phyloP scores from a whole-genome alignment of 2,797 vertebrate species.

The Phoeniculus purpureus region DNA sequence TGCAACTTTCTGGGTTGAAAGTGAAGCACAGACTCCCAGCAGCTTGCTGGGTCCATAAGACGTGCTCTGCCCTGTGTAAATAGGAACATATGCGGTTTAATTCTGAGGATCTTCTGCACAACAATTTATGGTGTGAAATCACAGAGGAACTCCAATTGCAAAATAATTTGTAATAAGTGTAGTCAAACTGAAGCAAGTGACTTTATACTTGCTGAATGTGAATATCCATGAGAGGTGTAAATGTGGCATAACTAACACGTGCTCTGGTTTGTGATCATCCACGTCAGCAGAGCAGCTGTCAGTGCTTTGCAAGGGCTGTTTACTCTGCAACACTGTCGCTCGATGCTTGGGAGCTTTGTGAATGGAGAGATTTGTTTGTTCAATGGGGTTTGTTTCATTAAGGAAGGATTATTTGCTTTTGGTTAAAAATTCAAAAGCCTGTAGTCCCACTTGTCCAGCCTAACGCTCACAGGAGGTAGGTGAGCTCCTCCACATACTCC shows the following conservation, averaged over 20 bases:
- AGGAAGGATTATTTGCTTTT: background rate
- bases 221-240: background rate
- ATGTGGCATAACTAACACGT: background rate
- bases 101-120: background rate
- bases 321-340: background rate
- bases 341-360: background rate
- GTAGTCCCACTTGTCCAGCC: background rate
- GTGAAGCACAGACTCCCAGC: background rate
- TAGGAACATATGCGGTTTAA: background rate
- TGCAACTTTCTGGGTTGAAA: background rate
- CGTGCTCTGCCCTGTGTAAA: background rate
- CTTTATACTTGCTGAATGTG: background rate
- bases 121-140: background rate
- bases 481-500: background rate
- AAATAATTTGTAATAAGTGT: background rate
- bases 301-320: background rate
- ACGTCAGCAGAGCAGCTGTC: background rate
- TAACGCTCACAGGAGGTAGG: background rate
- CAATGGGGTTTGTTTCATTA: background rate
- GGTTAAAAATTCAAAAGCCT: background rate
- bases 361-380: background rate
- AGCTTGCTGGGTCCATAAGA: background rate
- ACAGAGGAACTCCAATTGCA: background rate
- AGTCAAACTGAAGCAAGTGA: background rate
- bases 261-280: background rate